Evolutionary conservation across 2,888 invertebrate genomes (phyloP), one percentile per base, ranked within the genome.

Genomic region (Orthonevra nobilis): DNA sequence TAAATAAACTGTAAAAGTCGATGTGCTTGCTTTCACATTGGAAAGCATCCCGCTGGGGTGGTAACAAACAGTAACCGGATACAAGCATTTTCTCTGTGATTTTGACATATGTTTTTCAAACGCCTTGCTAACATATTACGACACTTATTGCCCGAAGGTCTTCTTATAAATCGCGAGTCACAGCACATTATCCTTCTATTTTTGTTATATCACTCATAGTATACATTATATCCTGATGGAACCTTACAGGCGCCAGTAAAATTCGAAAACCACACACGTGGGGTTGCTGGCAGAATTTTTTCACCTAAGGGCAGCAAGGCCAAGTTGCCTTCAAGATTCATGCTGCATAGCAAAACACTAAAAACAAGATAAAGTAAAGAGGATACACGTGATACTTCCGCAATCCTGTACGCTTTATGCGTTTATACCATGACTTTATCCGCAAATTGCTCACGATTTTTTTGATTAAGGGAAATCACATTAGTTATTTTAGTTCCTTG

Each of bases 141-240:
- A 73, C 73, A 74, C 64, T 82, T 79, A 79, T 68, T 74, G 69
- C 70, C 81, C 61, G 56, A 40, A 50, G 56, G 82, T 56, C 48
- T 77, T 28, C 54, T 74, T 70, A 66, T 79, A 81, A 82, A 81
- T 82, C 81, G 82, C 73, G 79, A 79, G 26, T 61, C 79, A 61
- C 34, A 70, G 20, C 42, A 72, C 70, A 60, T 70, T 66, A 61
- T 72, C 54, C 66, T 61, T 66, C 48, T 48, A 50, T 72, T 61
- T 72, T 68, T 73, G 56, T 56, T 72, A 42, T 58, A 66, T 15
- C 50, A 30, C 38, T 46, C 56, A 56, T 36, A 17, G 32, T 23
- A 42, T 38, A 26, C 50, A 30, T 34, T 50, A 34, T 48, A 15
- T 58, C 40, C 23, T 50, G 40, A 68, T 23, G 60, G 42, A 56